Evolutionary conservation across 30 jellyfish, hydroid and myxozoan species (phyloP).

Genomic region (Chrysaora quinquecirrha): DNA sequence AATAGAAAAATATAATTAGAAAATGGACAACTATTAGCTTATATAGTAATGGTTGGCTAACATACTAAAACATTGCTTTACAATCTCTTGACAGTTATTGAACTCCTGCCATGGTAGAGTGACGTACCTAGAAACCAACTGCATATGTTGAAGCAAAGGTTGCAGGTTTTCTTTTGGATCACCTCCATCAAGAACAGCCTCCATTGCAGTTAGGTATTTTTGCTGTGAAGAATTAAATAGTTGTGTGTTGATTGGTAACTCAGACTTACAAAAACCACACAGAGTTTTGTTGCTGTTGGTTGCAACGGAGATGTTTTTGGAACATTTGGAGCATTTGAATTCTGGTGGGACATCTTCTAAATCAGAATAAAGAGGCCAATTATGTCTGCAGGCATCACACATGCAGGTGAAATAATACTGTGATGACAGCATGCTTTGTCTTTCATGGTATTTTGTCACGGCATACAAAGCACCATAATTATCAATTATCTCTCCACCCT

Average conservation of each 20-base stretch:
- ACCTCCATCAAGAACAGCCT: conserved; percentile 63
- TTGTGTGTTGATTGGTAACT: neutral
- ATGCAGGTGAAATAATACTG: conserved; percentile 81
- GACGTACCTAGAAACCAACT: conserved; percentile 54
- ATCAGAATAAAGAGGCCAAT: conserved; percentile 80
- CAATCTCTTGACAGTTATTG: conserved; percentile 89
- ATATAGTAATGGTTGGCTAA: conserved; percentile 61
- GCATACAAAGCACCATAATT: conserved; percentile 94
- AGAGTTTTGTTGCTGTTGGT: neutral
- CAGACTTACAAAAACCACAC: conserved; percentile 29
- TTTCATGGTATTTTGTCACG: conserved; percentile 34
- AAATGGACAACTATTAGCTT: too few species aligned
- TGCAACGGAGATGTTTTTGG: neutral
- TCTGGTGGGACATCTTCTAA: conserved; percentile 39
- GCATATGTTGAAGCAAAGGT: conserved; percentile 48
- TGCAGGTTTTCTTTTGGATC: conserved; percentile 42
- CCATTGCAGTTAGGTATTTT: conserved; percentile 51
- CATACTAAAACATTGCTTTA: conserved; percentile 84
- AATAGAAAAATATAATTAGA: too few species aligned
- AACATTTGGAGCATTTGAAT: conserved; percentile 38
- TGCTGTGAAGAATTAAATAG: conserved; percentile 35
- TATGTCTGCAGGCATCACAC: conserved; percentile 72
- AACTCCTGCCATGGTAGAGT: conserved; percentile 77
- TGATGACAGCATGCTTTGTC: conserved; percentile 53
- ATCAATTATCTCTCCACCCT: conserved; percentile 82